A percentile compares a stretch with the other conserved stretches of the same genome.
These are phyloP conservation scores for Lutjanus erythropterus DNA, from an alignment of 2,113 vertebrate species.

Conservation along the genomic window DNA sequence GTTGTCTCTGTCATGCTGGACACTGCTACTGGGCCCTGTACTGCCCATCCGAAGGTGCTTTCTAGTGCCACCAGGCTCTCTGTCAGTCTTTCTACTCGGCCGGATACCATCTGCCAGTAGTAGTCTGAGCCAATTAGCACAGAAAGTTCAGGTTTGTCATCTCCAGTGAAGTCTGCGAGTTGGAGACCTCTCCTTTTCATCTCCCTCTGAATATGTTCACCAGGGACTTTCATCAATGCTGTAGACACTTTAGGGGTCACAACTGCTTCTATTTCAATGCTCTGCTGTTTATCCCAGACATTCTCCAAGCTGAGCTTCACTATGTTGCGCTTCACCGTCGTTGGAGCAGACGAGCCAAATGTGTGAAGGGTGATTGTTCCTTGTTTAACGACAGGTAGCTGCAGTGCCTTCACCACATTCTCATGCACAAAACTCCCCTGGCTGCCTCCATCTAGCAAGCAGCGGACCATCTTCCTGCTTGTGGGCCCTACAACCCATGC, in stretches of 20 bases:
- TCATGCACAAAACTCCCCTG: conserved; percentile 2
- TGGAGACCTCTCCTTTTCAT: conserved; percentile 3
- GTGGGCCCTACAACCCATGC: not conserved
- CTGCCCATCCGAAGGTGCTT: conserved; percentile 7
- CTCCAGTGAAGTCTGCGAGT: not conserved
- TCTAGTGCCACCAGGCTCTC: not conserved
- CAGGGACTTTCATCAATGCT: conserved; percentile 2
- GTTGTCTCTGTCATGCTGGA: conserved; percentile 24
- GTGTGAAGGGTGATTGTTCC: not conserved
- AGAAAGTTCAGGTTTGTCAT: conserved; percentile 5
- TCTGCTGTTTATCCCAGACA: not conserved
- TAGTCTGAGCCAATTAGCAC: too few relatives aligned
- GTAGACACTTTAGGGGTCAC: not conserved
- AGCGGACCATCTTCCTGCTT: not conserved
- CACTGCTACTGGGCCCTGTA: conserved; percentile 27
- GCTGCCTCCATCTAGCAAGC: not conserved
- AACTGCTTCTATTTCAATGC: not conserved
- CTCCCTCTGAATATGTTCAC: conserved; percentile 6
- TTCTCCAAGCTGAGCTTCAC: conserved; percentile 2
- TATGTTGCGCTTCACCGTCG: not conserved
- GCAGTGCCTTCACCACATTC: not conserved
- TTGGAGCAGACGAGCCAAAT: conserved; percentile 1
- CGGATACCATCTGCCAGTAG: too few relatives aligned
- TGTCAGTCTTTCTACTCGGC: not conserved
- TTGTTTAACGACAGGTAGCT: not conserved